Evolutionary conservation across 2,888 invertebrate genomes (phyloP), one percentile per base, ranked within the genome.

Genomic region (Cepaea hortensis): DNA sequence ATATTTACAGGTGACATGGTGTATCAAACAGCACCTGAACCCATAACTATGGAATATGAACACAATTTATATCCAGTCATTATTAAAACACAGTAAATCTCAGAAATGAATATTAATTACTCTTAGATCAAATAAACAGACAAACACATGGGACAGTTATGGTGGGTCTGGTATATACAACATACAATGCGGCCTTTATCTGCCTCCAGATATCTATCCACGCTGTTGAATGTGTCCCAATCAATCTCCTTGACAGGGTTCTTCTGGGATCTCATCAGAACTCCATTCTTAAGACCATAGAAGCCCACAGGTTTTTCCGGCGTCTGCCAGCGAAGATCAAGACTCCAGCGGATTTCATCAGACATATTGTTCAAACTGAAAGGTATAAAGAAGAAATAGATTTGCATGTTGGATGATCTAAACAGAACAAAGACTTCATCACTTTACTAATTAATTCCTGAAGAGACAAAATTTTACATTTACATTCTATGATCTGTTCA

Each of bases 261-360:
- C 15, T 90, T 90, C 62, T 90, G 85, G 15, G 92, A 90, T 23
- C 92, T 84, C 90, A 93, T 90, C 68, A 89, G 75, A 11, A 93
- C 85, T 2, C 91, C 91, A 7, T 91, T 88, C 82, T 93, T 92
- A 65, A 93, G 85, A n/a, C 90, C 92, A 85, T 90, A 93, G 84
- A 93, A 92, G 18, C 92, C 93, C 72, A 87, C 88, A 9, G 93
- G 90, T 15, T 90, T 87, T 23, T 88, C 87, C 0, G 92, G 90
- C 0, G 85, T 87, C 87, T 93, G 92, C 93, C 93, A 93, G 18
- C 93, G 89, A 13, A 93, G 88, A 88, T 93, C 93, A 13, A 93
- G 82, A 86, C 92, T 92, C 93, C 93, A 93, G 20, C 93, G 90
- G 62, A 93, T 91, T 15, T 90, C 89, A 70, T 92, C 88, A 15